Evolutionary conservation across 2,797 vertebrate species (phyloP).

Genomic region (Apogon talboti): DNA sequence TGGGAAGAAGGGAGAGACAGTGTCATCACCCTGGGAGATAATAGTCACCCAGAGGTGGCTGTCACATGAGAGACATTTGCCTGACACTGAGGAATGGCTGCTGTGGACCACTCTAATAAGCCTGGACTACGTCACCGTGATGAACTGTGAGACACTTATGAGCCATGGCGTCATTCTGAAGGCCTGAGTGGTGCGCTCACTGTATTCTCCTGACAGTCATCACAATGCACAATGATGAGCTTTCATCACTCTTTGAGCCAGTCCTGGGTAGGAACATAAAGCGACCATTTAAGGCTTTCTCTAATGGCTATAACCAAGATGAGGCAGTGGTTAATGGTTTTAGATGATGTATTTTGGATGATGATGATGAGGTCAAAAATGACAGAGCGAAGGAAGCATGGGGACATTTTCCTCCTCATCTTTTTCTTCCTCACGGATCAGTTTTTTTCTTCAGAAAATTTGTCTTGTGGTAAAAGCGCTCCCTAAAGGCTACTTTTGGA

Average conservation of each 20-base stretch:
- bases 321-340: constrained; percentile 4
- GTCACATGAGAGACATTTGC: not conserved
- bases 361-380: constrained; percentile 11
- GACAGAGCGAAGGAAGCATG: constrained; percentile 12
- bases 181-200: constrained; percentile 28
- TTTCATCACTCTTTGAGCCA: constrained; percentile 38
- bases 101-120: not conserved
- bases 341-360: constrained; percentile 26
- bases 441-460: no score
- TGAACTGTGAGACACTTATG: constrained; percentile 22
- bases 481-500: no score
- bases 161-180: constrained; percentile 32
- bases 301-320: constrained; percentile 1
- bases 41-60: constrained; percentile 38
- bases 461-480: no score
- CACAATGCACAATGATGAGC: constrained; percentile 59
- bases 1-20: constrained; percentile 18
- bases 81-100: constrained; percentile 6
- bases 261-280: constrained; percentile 42
- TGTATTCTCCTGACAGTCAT: constrained; percentile 18
- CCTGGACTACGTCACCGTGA: constrained; percentile 35
- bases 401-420: not conserved
- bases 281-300: constrained; percentile 20
- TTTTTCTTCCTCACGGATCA: not conserved
- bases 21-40: constrained; percentile 59